These are phyloP conservation scores for Chaenogobius annularis DNA, from an alignment of 2,113 vertebrate species.

Conservation along the genomic window DNA sequence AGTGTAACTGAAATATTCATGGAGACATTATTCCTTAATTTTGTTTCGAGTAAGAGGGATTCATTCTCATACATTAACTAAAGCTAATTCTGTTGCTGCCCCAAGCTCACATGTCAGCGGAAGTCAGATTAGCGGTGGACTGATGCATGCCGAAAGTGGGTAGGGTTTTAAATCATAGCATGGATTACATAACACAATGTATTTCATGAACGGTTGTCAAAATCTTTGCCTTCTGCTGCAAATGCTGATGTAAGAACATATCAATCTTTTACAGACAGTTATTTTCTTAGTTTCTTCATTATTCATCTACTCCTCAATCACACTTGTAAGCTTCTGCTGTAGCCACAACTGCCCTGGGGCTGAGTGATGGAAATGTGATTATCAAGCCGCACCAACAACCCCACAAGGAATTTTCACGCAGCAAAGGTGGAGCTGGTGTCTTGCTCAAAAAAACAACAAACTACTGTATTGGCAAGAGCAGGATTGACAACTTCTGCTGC, in stretches of 20 bases:
- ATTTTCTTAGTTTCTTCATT: background rate
- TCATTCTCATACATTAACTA: slow-evolving; percentile 76
- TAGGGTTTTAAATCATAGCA: slow-evolving; percentile 57
- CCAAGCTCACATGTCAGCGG: slow-evolving; percentile 50
- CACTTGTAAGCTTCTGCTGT: background rate
- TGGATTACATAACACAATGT: background rate
- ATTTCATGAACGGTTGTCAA: background rate
- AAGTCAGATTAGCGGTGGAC: slow-evolving; percentile 70
- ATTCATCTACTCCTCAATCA: background rate
- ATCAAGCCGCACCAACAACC: too few relatives aligned
- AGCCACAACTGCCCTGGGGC: background rate
- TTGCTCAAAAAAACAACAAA: too few relatives aligned
- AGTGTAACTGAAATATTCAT: slow-evolving; percentile 77
- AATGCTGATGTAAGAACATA: background rate
- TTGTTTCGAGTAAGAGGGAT: slow-evolving; percentile 78
- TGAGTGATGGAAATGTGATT: background rate
- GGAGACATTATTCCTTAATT: slow-evolving; percentile 75
- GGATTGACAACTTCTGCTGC: too few relatives aligned
- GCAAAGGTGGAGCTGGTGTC: too few relatives aligned
- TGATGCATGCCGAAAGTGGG: slow-evolving; percentile 65
- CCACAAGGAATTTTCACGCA: too few relatives aligned
- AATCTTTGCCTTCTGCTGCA: background rate
- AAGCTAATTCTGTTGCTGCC: slow-evolving; percentile 66
- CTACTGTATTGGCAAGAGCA: background rate
- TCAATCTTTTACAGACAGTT: background rate